phyloP scores from a whole-genome alignment of 92 coral and sea anemone species.

The Isaurus tuberculatus region DNA sequence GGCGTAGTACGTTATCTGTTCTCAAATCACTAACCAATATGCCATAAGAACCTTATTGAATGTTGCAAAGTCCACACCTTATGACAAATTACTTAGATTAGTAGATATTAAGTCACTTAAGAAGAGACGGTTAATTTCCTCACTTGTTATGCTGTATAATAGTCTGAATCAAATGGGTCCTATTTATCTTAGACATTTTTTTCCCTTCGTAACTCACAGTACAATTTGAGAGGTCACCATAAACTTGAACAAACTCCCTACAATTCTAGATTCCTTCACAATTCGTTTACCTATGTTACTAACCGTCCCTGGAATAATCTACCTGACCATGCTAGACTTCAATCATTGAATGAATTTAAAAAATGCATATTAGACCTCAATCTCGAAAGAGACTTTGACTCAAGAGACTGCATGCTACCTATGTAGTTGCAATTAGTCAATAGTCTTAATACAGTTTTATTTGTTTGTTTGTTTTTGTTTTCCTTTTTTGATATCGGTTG shows the following conservation, averaged over 20 bases:
- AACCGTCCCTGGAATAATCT: background rate
- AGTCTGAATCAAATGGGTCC: background rate
- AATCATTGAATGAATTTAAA: background rate
- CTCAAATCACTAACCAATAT: constrained; percentile 41
- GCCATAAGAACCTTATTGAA: constrained; percentile 36
- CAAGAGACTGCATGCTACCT: too few relatives aligned
- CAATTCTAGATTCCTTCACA: constrained; percentile 21
- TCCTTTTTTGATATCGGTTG: too few relatives aligned
- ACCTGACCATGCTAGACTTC: background rate
- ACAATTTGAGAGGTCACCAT: too few relatives aligned
- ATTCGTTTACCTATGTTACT: too few relatives aligned
- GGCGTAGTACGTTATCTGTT: too few relatives aligned
- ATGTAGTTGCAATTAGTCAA: too few relatives aligned
- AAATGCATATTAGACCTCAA: too few relatives aligned
- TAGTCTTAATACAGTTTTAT: too few relatives aligned
- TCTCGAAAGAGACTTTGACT: too few relatives aligned
- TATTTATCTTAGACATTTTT: background rate
- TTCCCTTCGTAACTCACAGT: background rate
- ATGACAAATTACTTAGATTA: too few relatives aligned
- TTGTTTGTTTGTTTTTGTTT: too few relatives aligned
- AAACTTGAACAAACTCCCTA: background rate
- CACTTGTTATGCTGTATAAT: background rate
- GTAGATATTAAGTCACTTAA: too few relatives aligned
- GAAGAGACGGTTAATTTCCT: constrained; percentile 17
- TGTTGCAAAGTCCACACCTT: constrained; percentile 27